These are phyloP conservation scores for Camarhynchus parvulus DNA, from an alignment of 2,113 vertebrate genomes.

Conservation along the genomic window DNA sequence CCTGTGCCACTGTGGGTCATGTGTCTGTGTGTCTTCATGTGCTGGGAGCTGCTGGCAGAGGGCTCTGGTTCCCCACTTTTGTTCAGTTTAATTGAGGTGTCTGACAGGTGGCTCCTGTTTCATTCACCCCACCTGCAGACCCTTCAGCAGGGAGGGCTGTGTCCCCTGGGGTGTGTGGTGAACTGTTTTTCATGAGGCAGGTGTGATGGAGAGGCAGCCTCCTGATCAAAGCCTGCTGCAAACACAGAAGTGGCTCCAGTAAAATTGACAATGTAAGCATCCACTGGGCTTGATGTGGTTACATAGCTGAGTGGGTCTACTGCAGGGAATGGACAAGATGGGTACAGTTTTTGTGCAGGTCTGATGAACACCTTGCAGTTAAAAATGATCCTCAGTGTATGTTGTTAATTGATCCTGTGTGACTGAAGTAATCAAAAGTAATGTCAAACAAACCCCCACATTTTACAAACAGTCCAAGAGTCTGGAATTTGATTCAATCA, in stretches of 20 bases:
- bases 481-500: not conserved
- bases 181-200: not conserved
- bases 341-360: not conserved
- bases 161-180: not conserved
- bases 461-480: not conserved
- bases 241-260: not conserved
- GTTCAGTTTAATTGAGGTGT: not conserved
- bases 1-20: not conserved
- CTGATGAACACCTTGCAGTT: not conserved
- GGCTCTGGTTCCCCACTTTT: not conserved
- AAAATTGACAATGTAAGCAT: not conserved
- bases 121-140: not conserved
- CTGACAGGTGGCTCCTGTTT: not conserved
- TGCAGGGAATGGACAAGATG: not conserved
- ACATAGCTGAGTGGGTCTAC: not conserved
- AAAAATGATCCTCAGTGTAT: not conserved
- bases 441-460: not conserved
- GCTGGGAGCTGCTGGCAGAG: not conserved
- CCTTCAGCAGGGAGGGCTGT: not conserved
- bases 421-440: not conserved
- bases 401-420: not conserved
- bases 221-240: not conserved
- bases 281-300: not conserved
- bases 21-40: fast-evolving
- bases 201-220: not conserved